Evolutionary conservation across 2,888 invertebrate genomes (phyloP).

Genomic region (Chorisops tibialis): DNA sequence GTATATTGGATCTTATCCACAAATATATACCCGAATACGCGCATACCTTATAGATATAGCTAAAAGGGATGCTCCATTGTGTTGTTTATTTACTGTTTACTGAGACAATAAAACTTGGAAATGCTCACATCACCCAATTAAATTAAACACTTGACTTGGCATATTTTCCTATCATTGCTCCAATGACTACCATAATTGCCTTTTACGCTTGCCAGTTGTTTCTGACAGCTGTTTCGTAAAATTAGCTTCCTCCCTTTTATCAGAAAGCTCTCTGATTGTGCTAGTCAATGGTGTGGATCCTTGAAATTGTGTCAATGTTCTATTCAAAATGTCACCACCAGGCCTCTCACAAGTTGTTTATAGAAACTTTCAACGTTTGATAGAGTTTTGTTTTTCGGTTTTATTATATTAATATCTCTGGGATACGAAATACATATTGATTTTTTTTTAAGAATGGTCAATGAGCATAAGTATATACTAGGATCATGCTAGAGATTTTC

Average conservation of each 20-base stretch:
- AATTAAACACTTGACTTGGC: conserved; percentile 16
- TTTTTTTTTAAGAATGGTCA: too few species aligned
- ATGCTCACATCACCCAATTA: conserved; percentile 3
- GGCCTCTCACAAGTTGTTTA: neutral
- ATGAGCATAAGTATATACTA: too few species aligned
- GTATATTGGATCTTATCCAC: too few species aligned
- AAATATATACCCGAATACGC: too few species aligned
- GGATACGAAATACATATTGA: too few species aligned
- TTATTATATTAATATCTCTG: too few species aligned
- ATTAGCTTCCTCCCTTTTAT: conserved; percentile 16
- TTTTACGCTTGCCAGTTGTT: conserved; percentile 5
- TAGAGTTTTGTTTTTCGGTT: too few species aligned
- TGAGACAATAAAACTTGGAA: neutral
- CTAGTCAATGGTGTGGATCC: neutral
- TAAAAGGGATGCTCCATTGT: too few species aligned
- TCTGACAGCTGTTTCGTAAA: conserved; percentile 13
- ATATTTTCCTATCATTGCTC: conserved; percentile 2
- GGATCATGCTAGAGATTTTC: too few species aligned
- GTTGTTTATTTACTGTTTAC: too few species aligned
- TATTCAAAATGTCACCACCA: conserved; percentile 9
- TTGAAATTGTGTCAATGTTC: conserved; percentile 10
- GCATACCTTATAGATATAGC: too few species aligned
- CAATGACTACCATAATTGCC: conserved; percentile 9
- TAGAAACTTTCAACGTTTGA: neutral
- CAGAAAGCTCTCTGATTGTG: neutral